Conservation (phyloP, 2,797 vertebrate genomes). For the Buphagus erythrorhynchus region DNA sequence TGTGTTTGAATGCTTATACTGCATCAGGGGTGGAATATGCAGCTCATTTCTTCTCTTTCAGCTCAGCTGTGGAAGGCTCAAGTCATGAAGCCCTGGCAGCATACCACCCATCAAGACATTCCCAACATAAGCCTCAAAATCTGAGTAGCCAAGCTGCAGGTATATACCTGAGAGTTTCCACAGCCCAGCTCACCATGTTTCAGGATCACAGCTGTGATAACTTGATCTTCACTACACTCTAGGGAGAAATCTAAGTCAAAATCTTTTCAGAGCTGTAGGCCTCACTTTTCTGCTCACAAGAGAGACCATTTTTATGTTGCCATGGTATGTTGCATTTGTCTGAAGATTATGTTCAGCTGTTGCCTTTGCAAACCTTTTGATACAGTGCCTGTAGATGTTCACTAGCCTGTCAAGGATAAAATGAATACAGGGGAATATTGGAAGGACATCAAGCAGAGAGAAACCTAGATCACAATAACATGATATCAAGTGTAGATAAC, state of each 20-base stretch:
- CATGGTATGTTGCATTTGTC: not conserved
- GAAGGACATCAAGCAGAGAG: conserved; percentile 30
- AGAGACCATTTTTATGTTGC: not conserved
- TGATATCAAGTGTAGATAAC: not conserved
- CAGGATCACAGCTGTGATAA: not conserved
- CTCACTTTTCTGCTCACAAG: not conserved
- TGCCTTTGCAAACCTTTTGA: conserved; percentile 4
- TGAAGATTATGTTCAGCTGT: not conserved
- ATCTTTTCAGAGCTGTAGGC: not conserved
- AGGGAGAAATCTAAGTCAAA: not conserved
- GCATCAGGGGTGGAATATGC: not conserved
- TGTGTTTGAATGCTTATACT: not conserved
- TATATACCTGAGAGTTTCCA: not conserved
- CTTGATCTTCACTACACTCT: not conserved
- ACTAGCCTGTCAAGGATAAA: not conserved
- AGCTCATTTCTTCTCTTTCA: not conserved
- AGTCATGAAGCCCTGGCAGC: not conserved
- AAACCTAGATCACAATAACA: not conserved
- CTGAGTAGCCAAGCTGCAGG: not conserved
- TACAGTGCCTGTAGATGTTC: not conserved
- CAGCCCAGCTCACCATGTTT: not conserved
- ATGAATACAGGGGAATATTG: not conserved
- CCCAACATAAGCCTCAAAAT: not conserved
- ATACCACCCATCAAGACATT: not conserved
- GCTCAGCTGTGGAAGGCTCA: not conserved